Evolutionary conservation across 2,113 vertebrate species (phyloP).

Genomic region (Cacatua alba): DNA sequence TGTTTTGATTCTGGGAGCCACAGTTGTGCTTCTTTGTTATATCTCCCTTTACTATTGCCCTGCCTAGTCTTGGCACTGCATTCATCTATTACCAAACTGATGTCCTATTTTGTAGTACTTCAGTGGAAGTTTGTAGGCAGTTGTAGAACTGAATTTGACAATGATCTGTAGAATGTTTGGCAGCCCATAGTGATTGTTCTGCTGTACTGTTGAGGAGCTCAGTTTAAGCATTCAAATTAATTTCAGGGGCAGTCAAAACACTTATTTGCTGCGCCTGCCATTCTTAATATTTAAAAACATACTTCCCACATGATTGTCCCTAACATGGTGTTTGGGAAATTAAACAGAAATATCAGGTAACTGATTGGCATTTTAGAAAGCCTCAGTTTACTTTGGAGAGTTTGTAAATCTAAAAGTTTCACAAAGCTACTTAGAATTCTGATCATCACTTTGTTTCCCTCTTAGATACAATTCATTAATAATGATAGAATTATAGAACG

Average conservation of each 20-base stretch:
- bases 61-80: neutral
- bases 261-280: neutral
- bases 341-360: neutral
- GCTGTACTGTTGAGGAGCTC: neutral
- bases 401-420: neutral
- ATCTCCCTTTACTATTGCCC: neutral
- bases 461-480: neutral
- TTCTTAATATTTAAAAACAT: neutral
- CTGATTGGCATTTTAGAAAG: neutral
- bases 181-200: neutral
- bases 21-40: neutral
- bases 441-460: neutral
- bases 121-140: neutral
- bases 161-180: neutral
- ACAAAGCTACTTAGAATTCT: neutral
- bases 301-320: neutral
- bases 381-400: neutral
- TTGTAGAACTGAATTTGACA: neutral
- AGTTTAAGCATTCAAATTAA: neutral
- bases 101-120: neutral
- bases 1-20: neutral
- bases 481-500: neutral
- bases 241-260: neutral
- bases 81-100: neutral
- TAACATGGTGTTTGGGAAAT: neutral